phyloP scores from a whole-genome alignment of 2,888 invertebrate genomes.

The Candidula unifasciata region DNA sequence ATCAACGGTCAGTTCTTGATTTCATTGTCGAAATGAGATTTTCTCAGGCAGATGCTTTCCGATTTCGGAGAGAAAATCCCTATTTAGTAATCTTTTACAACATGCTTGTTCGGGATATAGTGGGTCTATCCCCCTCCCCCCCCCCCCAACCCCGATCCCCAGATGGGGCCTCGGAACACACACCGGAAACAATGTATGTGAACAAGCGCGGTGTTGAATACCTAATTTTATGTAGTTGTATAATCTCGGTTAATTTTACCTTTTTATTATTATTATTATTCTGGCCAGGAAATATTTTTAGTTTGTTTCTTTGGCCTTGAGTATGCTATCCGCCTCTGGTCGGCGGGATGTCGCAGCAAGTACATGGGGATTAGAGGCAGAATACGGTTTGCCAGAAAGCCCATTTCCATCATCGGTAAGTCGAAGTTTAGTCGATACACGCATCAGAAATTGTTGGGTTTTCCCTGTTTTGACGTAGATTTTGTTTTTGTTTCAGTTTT shows the following conservation, averaged over 20 bases:
- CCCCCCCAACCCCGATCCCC: no score
- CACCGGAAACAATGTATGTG: no score
- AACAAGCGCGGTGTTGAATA: no score
- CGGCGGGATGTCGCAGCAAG: conserved; percentile 89
- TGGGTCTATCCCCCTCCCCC: no score
- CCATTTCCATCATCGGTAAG: conserved; percentile 90
- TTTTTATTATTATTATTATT: neutral
- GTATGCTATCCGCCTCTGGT: conserved; percentile 88
- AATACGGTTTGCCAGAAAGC: conserved; percentile 87
- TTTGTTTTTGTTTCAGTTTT: neutral
- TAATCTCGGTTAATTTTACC: neutral
- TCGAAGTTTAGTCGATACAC: neutral
- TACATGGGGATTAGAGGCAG: conserved; percentile 89
- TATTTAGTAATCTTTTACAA: no score
- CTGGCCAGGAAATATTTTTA: conserved; percentile 84
- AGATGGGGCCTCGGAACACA: no score
- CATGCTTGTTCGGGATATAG: no score
- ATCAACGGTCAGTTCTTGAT: no score
- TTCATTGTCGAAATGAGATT: no score
- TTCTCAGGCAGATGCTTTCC: no score
- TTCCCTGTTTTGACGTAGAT: neutral
- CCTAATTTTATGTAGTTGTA: neutral
- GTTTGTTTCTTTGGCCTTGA: conserved; percentile 90
- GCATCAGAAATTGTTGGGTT: neutral
- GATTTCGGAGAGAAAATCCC: no score